These are phyloP conservation scores for Pachycephala philippinensis DNA, from an alignment of 2,113 vertebrate species.

Conservation along the genomic window DNA sequence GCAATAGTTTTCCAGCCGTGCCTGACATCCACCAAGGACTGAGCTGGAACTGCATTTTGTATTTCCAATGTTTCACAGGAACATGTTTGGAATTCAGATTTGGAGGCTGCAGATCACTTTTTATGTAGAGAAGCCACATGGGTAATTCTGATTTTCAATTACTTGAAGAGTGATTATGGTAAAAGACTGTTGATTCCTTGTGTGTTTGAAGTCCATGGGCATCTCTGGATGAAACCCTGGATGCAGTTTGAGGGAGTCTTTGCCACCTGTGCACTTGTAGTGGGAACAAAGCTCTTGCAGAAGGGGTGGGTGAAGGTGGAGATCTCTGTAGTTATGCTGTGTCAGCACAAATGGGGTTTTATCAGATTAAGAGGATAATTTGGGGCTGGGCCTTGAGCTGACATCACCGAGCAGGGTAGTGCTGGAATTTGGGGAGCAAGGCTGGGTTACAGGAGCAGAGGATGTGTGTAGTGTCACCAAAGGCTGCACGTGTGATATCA, in stretches of 20 bases:
- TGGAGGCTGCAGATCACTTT: neutral
- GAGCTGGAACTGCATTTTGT: neutral
- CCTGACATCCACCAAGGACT: neutral
- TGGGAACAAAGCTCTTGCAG: neutral
- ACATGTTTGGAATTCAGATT: conserved; percentile 28
- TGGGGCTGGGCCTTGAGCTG: neutral
- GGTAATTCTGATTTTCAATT: conserved; percentile 34
- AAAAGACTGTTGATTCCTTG: neutral
- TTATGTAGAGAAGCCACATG: neutral
- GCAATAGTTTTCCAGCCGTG: neutral
- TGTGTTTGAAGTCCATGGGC: neutral
- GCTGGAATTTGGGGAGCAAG: neutral
- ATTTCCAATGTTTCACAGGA: neutral
- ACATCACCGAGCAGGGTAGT: too few relatives aligned
- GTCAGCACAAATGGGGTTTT: neutral
- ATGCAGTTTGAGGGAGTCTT: neutral
- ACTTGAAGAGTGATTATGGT: neutral
- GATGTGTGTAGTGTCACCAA: neutral
- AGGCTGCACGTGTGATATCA: accelerated
- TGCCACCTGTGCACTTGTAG: neutral
- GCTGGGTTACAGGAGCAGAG: neutral
- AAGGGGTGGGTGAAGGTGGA: neutral
- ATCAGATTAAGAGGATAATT: too few relatives aligned
- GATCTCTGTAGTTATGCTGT: neutral
- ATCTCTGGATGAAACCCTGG: neutral